Conservation (phyloP, 2,797 vertebrate species). For the Pipistrellus kuhlii region DNA sequence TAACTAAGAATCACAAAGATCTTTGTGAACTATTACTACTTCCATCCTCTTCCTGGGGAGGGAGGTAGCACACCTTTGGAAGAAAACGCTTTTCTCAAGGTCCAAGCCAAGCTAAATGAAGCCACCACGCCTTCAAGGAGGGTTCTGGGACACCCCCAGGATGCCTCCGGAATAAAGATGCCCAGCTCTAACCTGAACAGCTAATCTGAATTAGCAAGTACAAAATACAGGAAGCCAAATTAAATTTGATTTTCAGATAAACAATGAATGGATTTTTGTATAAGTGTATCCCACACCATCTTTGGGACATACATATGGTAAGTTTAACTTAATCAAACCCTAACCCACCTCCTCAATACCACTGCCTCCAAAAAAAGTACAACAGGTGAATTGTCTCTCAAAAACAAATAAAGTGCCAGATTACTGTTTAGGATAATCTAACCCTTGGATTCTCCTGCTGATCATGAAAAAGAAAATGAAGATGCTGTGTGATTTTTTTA, state of each 20-base stretch:
- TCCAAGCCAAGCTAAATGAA: not conserved
- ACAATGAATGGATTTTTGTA: not conserved
- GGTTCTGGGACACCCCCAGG: not conserved
- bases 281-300: not conserved
- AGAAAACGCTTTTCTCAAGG: not conserved
- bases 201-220: not conserved
- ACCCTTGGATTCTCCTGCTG: not conserved
- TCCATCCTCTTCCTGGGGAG: not conserved
- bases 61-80: not conserved
- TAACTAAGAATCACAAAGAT: not conserved
- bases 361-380: not conserved
- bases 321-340: not conserved
- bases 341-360: not conserved
- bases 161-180: not conserved
- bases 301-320: not conserved
- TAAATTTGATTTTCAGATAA: constrained; percentile 21
- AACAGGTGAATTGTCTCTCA: not conserved
- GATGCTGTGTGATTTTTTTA: not conserved
- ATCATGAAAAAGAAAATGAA: not conserved
- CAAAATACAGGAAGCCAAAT: not conserved
- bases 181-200: not conserved
- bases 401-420: not conserved
- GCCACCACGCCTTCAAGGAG: not conserved
- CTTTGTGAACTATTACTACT: not conserved
- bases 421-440: not conserved